These are phyloP conservation scores for Apamea crenata DNA, from an alignment of 2,888 invertebrate genomes.

Conservation along the genomic window DNA sequence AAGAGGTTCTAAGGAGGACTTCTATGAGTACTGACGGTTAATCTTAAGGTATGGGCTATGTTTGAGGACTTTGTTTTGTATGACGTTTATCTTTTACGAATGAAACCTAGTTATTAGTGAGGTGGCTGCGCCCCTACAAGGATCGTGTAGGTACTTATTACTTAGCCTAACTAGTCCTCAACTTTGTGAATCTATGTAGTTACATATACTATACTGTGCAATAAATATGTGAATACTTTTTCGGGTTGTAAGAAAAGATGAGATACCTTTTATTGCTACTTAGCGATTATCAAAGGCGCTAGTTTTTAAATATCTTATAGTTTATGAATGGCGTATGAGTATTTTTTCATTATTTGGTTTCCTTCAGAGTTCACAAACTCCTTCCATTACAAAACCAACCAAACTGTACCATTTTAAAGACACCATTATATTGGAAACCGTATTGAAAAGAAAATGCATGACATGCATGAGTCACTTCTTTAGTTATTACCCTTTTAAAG, in stretches of 20 bases:
- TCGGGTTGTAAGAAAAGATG: not conserved
- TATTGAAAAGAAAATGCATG: not conserved
- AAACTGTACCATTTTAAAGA: not conserved
- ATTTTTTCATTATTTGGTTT: too few species aligned
- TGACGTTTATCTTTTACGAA: not conserved
- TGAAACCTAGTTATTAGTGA: not conserved
- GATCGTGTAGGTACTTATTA: not conserved
- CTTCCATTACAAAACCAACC: not conserved
- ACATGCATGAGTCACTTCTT: slow-evolving; percentile 28
- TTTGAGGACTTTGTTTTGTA: not conserved
- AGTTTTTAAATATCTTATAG: not conserved
- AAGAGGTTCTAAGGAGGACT: not conserved
- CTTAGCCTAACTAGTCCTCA: not conserved
- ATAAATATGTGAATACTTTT: not conserved
- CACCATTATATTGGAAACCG: not conserved
- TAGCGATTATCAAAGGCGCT: not conserved
- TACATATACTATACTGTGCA: not conserved
- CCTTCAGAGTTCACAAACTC: not conserved
- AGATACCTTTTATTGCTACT: not conserved
- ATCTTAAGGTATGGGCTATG: not conserved
- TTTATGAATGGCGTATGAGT: not conserved
- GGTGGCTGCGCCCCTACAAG: not conserved
- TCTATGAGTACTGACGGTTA: not conserved
- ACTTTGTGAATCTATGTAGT: too few species aligned
- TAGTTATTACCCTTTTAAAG: not conserved